These are phyloP conservation scores for Drosophila buzzatii DNA, from an alignment of 2,888 invertebrate genomes.

Conservation along the genomic window DNA sequence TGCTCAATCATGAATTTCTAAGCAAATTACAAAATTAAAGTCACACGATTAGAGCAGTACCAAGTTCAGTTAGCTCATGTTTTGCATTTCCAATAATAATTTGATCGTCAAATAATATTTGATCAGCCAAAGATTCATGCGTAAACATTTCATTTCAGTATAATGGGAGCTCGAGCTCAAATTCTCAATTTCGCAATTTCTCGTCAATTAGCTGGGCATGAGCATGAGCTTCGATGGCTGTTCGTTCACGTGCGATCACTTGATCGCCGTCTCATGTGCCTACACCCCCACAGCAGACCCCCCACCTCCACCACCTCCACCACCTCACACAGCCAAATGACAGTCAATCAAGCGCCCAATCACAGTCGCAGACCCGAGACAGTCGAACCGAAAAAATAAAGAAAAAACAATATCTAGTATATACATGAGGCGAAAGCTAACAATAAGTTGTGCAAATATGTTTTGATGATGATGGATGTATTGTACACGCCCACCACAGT, in stretches of 20 bases:
- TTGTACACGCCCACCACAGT: slow-evolving; percentile 50
- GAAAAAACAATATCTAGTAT: slow-evolving; percentile 5
- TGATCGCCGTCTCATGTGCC: slow-evolving; percentile 65
- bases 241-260: slow-evolving; percentile 79
- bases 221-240: slow-evolving; percentile 35
- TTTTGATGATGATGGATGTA: slow-evolving; percentile 59
- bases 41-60: no score
- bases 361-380: slow-evolving; percentile 40
- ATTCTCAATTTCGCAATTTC: slow-evolving; percentile 45
- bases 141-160: slow-evolving; percentile 38
- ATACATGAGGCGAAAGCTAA: slow-evolving; percentile 31
- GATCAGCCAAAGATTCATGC: slow-evolving; percentile 5
- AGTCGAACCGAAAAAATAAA: not conserved
- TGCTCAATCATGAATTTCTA: no score
- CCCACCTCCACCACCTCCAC: no score
- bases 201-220: slow-evolving; percentile 33
- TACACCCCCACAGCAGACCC: slow-evolving; percentile 16
- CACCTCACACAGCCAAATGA: not conserved
- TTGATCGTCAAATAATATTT: not conserved
- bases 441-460: slow-evolving; percentile 71
- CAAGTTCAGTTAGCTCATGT: not conserved
- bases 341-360: slow-evolving; percentile 34
- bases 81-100: not conserved
- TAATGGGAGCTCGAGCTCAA: slow-evolving; percentile 17
- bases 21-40: no score